Base-by-base conservation (phyloP, 2,797 vertebrate genomes). In the Remorina albescens region DNA sequence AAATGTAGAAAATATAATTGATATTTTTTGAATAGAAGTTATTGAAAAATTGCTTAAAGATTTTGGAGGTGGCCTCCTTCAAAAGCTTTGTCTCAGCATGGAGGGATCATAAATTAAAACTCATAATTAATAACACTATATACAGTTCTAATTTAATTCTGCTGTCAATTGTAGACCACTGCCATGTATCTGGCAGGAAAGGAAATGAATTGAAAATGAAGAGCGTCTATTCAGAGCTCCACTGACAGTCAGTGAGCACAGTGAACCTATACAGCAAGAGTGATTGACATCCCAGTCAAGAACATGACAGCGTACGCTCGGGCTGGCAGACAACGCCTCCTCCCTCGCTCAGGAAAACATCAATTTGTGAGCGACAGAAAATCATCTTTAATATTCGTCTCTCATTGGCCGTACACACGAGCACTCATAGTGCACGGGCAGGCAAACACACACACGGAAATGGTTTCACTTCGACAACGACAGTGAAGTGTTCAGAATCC, bases 261-360 rank as follows among this genome's bases (percentile, higher is more conserved):
- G 67, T 55, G 69, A 67, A 72, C 80, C 56, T 67, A 60, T 54
- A 86, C 71, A 54, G 36, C 3, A n/a, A 53, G 26, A 19, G 49
- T 91, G 89, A 93, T 82, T 90, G 91, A 82, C 91, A 65, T 71
- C 47, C 67, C 72, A 78, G 86, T 68, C 74, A 67, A 81, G 84
- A 88, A 86, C 83, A 89, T 88, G 89, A 87, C 87, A 86, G 85
- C 18, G 19, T 51, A 59, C n/a, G 54, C 81, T 86, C 80, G 23
- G 47, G 67, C 82, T 81, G 81, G 74, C 83, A 85, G 83, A 81
- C 23, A 53, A 71, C 49, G 74, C 78, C 74, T 65, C 71, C 81
- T 74, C 72, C 81, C 88, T 69, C 50, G 30, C 77, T 85, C 64
- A 71, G 78, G 74, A 89, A 88, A 85, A 86, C 88, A 92, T 85